Conservation (phyloP, 2,888 invertebrate species). For the Chrysotoxum bicinctum region DNA sequence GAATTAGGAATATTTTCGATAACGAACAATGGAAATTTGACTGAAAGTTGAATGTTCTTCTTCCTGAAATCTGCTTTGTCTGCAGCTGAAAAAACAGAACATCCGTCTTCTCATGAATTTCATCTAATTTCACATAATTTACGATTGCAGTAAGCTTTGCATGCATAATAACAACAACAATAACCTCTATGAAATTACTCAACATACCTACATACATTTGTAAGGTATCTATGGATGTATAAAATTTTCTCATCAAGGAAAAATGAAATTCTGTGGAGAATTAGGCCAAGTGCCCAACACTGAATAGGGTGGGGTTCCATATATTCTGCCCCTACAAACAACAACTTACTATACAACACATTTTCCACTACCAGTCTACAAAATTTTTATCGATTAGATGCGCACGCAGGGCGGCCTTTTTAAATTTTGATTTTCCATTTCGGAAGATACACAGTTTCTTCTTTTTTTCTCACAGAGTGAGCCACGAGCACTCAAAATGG, state of each 20-base stretch:
- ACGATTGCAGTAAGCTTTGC: slow-evolving; percentile 58
- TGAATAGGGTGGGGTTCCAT: slow-evolving; percentile 66
- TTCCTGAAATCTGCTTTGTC: background rate
- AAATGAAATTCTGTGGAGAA: slow-evolving; percentile 60
- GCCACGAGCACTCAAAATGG: slow-evolving; percentile 30
- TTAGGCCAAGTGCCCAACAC: slow-evolving; percentile 63
- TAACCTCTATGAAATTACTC: slow-evolving; percentile 3
- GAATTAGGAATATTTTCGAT: background rate
- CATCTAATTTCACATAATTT: slow-evolving; percentile 54
- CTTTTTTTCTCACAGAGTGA: background rate
- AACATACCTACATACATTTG: background rate
- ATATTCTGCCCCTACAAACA: slow-evolving; percentile 28
- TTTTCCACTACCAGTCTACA: slow-evolving; percentile 42
- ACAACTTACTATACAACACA: slow-evolving; percentile 7
- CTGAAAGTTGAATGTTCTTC: background rate
- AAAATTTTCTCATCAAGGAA: slow-evolving; percentile 50
- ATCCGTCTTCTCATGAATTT: slow-evolving; percentile 29
- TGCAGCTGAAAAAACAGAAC: background rate
- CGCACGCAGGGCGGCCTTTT: slow-evolving; percentile 72
- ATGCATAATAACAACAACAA: background rate
- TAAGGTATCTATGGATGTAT: background rate
- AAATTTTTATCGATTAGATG: slow-evolving; percentile 73
- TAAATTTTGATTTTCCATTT: slow-evolving; percentile 66
- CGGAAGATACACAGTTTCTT: slow-evolving; percentile 25
- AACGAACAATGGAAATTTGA: background rate